Evolutionary conservation across 1,140 invertebrate genomes (phyloP), one percentile per base, ranked within the genome.

Genomic region (Anastrepha ludens): DNA sequence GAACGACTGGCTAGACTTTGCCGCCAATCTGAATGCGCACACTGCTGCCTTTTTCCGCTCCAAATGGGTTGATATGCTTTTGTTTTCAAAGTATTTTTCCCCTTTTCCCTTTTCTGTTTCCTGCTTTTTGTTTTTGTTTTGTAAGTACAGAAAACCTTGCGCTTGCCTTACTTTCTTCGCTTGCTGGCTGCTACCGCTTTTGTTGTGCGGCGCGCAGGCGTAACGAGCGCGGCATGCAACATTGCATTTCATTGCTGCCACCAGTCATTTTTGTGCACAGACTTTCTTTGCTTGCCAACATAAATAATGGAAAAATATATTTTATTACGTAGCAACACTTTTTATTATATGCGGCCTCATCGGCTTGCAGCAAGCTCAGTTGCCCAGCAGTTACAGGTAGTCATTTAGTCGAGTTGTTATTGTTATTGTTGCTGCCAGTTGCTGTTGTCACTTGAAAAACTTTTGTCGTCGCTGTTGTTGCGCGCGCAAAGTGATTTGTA

Each of bases 341-440:
- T 74, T 3, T 47, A 3, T 44, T 0, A 17, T 39, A n/a, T 74
- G 2, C 17, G 5, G 17, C 47, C 47, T n/a, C 47, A 6, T 20
- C 17, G 3, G 29, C 1, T 41, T 50, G 17, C 55, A 8, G 41
- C 15, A 81, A 81, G 74, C 74, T 81, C 6, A 2, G 17, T 55
- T 81, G 74, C 15, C n/a, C 74, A 55, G 74, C 74, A 58, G n/a
- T 81, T 81, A 81, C 47, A 55, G 47, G 74, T 81, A 81, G 74
- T 81, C 17, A 29, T 81, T 81, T 70, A 44, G 74, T 81, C 8
- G 74, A 6, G 5, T 44, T 15, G 17, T 81, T 81, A 58, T 81
- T 81, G 74, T 81, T 55, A 81, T 81, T 74, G 15, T 44, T 67
- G 29, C 3, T 29, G 64, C 29, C 9, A 13, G 11, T 67, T 67